Evolutionary conservation across 92 coral and sea anemone genomes (phyloP), one percentile per base, ranked within the genome.

Genomic region (Chrysogorgia sp.): DNA sequence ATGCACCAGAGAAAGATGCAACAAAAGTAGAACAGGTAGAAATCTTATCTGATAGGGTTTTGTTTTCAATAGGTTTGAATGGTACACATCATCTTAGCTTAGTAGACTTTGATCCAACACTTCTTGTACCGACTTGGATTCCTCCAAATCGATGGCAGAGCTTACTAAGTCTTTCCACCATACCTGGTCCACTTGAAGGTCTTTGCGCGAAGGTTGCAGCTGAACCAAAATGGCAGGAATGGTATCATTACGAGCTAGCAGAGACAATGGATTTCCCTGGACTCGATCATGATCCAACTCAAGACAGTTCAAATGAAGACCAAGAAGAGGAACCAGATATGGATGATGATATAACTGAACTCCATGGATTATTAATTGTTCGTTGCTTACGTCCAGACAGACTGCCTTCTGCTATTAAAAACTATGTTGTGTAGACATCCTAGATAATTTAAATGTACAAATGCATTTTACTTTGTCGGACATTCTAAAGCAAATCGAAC

Each of bases 61-160:
- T n/a, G n/a, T n/a, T n/a, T n/a, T n/a, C n/a, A n/a, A n/a, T 55
- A 94, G 98, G 86, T 12, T 67, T 84, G 19, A 68, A 63, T 55
- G 57, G 86, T 15, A 74, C 91, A 20, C 86, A 74, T 30, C 90
- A 90, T 34, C 76, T 92, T 15, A 63, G 87, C 30, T 80, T 94
- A 30, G 90, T 97, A 66, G 98, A 94, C 92, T 94, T 91, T 66
- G 98, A 94, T 60, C 98, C 98, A 33, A 94, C 98, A 34, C 96
- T 94, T 28, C 66, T 94, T 23, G 90, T 88, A 55, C 98, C 98
- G 19, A 88, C 83, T 75, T 94, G 98, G 98, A 76, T 94, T 48
- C 81, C 92, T 57, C 77, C 80, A 43, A 74, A 66, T 67, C 75
- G 71, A 52, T 94, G 98, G 98, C 91, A 89, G 45, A 82, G 91